Evolutionary conservation across 2,797 vertebrate genomes (phyloP), one percentile per base, ranked within the genome.

Genomic region (Percopsis omiscomaycus): DNA sequence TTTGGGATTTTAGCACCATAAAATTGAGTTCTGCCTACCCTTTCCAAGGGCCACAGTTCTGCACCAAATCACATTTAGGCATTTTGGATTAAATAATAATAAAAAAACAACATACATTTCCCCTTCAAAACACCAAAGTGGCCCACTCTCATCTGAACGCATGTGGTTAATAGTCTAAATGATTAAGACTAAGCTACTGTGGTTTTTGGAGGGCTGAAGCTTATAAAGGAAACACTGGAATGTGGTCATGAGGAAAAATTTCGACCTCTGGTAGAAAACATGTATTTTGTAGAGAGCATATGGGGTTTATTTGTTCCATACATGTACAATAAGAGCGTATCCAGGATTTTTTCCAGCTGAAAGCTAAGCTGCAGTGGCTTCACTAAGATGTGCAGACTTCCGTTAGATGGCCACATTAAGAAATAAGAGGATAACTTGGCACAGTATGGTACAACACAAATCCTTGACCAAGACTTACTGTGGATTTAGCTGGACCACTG

Each of bases 81-180:
- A 65, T 84, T 69, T 68, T 52, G 47, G 69, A 71, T 64, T 82
- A 84, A 11, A 74, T 32, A 28, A 71, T 75, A 83, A 77, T 22
- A 79, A 79, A 74, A 46, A 69, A 48, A 55, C 12, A 28, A 1
- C 12, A 32, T n/a, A 37, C 52, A 71, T 80, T 85, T 79, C 72
- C 67, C 49, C 28, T 60, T 75, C 53, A 71, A 70, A 80, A 82
- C 71, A 74, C 75, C 72, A 69, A 63, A 66, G 61, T 11, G 75
- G 46, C 79, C 69, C 76, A 66, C 78, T 78, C 71, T 70, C 54
- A 69, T 52, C 61, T 59, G 59, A 72, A 73, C 50, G 4, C 37
- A 63, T 73, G 81, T 64, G 78, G 79, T 84, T 83, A 80, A 86
- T 86, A 78, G 79, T 86, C 81, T 76, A 5, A 63, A 76, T 78